Percentiles rank a stretch among this genome's conserved stretches.
These are phyloP conservation scores for Leuciscus waleckii DNA, from an alignment of 2,797 vertebrate species.

Conservation along the genomic window DNA sequence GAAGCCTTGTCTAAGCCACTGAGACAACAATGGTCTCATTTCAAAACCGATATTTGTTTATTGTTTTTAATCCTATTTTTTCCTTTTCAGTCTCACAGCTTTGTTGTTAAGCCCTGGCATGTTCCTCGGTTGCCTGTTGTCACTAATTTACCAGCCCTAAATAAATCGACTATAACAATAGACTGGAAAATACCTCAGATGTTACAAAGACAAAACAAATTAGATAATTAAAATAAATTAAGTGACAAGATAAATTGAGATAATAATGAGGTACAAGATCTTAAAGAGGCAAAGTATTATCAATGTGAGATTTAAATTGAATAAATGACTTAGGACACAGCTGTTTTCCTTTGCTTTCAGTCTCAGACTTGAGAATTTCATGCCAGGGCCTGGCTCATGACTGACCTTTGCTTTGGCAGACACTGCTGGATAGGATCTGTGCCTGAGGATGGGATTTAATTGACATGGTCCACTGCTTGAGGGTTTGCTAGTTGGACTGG, in stretches of 20 bases:
- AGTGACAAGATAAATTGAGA: not conserved
- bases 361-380: slow-evolving; percentile 42
- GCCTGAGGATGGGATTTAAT: slow-evolving; percentile 72
- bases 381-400: slow-evolving; percentile 55
- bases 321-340: slow-evolving; percentile 50
- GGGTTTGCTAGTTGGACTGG: slow-evolving; percentile 56
- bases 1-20: not conserved
- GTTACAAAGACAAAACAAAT: slow-evolving; percentile 6
- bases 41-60: slow-evolving; percentile 7
- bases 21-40: slow-evolving; percentile 9
- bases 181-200: not conserved
- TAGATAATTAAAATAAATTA: not conserved
- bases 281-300: slow-evolving; percentile 33
- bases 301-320: slow-evolving; percentile 22
- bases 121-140: not conserved
- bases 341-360: slow-evolving; percentile 52
- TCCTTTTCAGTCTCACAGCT: slow-evolving; percentile 1
- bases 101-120: not conserved
- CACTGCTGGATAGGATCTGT: slow-evolving; percentile 60
- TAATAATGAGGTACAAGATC: not conserved
- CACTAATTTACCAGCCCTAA: slow-evolving; percentile 5
- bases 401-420: slow-evolving; percentile 74
- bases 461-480: slow-evolving; percentile 65
- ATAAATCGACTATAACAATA: not conserved
- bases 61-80: slow-evolving; percentile 13